phyloP scores from a whole-genome alignment of 1,140 invertebrate species.

The Drosophila persimilis region DNA sequence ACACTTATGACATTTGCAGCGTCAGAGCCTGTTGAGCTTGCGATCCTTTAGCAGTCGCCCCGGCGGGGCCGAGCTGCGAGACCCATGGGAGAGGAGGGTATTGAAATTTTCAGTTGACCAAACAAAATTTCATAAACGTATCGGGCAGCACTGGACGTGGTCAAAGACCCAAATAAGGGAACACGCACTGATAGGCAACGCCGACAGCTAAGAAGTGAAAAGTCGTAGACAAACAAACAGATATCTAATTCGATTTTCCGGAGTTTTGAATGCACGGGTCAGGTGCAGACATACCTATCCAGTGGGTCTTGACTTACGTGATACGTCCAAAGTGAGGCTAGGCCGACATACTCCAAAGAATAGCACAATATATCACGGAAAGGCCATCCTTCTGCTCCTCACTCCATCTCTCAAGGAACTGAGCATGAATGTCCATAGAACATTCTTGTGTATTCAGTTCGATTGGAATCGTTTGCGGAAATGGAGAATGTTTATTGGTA shows the following conservation, averaged over 20 bases:
- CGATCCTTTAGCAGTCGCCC: background rate
- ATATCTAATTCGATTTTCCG: conserved; percentile 13
- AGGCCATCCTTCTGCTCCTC: no score
- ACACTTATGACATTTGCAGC: conserved; percentile 70
- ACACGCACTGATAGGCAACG: no score
- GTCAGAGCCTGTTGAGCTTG: conserved; percentile 28
- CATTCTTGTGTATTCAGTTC: no score
- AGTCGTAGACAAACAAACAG: background rate
- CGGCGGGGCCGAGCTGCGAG: background rate
- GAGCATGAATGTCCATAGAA: no score
- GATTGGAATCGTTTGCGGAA: no score
- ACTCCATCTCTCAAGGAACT: no score
- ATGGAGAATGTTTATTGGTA: no score
- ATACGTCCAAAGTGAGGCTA: no score
- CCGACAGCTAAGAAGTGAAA: conserved; percentile 14
- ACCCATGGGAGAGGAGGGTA: conserved; percentile 22
- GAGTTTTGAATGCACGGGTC: background rate
- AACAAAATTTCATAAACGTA: conserved; percentile 17
- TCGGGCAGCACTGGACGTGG: background rate
- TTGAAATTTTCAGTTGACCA: conserved; percentile 44
- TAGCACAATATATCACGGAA: no score
- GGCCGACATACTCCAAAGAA: no score
- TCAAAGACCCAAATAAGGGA: no score
- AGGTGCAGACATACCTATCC: background rate
- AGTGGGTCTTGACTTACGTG: no score